Conservation (phyloP, 2,888 invertebrate genomes). For the Sturmia bella region DNA sequence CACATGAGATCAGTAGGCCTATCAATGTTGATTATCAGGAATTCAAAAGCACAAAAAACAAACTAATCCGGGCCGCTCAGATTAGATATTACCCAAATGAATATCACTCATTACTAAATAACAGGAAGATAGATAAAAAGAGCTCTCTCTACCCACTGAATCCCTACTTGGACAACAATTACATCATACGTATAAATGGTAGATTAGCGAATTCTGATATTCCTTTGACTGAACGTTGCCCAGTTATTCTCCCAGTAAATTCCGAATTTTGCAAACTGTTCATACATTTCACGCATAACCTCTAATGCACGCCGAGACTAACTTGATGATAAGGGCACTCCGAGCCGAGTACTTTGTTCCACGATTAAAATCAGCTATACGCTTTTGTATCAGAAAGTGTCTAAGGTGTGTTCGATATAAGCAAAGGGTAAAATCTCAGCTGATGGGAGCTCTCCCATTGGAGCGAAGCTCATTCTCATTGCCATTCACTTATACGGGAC, state of each 20-base stretch:
- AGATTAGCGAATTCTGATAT: neutral
- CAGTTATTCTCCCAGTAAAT: neutral
- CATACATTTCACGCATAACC: neutral
- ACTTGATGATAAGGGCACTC: too few relatives aligned
- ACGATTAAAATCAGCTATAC: slow-evolving; percentile 2
- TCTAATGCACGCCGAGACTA: too few relatives aligned
- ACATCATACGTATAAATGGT: neutral
- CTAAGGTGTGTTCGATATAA: neutral
- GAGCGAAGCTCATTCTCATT: slow-evolving; percentile 18
- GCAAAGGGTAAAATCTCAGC: slow-evolving; percentile 1
- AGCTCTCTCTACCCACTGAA: neutral
- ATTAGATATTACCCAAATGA: too few relatives aligned
- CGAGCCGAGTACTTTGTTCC: neutral
- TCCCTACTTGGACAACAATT: neutral
- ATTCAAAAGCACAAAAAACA: too few relatives aligned
- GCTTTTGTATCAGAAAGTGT: neutral
- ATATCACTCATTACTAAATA: too few relatives aligned
- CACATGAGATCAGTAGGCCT: too few relatives aligned
- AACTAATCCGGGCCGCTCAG: too few relatives aligned
- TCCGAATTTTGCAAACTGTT: neutral
- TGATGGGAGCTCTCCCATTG: neutral
- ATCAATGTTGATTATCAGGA: too few relatives aligned
- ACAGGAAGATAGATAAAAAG: too few relatives aligned
- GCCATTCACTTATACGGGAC: neutral
- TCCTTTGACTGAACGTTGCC: neutral